These are phyloP conservation scores for Phocides pigmalion DNA, from an alignment of 1,140 invertebrate species.

Conservation along the genomic window DNA sequence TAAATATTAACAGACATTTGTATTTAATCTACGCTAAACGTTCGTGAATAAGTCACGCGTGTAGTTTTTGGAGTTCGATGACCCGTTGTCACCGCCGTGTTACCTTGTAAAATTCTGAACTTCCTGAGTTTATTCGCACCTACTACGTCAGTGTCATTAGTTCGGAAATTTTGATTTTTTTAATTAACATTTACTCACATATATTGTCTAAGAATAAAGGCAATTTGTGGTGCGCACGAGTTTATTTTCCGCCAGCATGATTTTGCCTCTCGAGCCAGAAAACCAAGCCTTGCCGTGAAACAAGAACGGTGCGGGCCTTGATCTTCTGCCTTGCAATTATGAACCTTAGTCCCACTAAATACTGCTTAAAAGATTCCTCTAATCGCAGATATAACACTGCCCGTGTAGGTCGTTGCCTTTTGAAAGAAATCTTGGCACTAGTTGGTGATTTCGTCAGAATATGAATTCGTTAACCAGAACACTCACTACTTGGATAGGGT, in stretches of 20 bases:
- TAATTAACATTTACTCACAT: background rate
- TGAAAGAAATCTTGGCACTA: constrained; percentile 78
- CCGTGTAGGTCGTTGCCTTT: constrained; percentile 72
- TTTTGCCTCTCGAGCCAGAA: constrained; percentile 52
- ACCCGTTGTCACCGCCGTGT: constrained; percentile 4
- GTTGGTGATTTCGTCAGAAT: constrained; percentile 71
- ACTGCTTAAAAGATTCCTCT: constrained; percentile 10
- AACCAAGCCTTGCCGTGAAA: constrained; percentile 43
- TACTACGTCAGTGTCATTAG: background rate
- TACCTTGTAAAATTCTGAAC: constrained; percentile 9
- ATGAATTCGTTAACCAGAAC: constrained; percentile 72
- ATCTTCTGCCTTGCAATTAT: constrained; percentile 28
- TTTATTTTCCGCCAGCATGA: constrained; percentile 53
- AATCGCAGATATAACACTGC: constrained; percentile 39
- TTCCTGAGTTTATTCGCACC: constrained; percentile 6
- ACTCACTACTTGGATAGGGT: constrained; percentile 7
- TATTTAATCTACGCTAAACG: background rate
- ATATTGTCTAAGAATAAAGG: constrained; percentile 26
- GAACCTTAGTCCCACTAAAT: constrained; percentile 35
- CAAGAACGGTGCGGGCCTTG: constrained; percentile 29
- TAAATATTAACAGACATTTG: too few relatives aligned
- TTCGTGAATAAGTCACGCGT: constrained; percentile 24
- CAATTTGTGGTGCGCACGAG: constrained; percentile 40
- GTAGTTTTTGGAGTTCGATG: constrained; percentile 42
- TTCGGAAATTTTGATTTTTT: background rate